A percentile compares a stretch with the other conserved stretches of the same genome.
These are phyloP conservation scores for Acrobasis suavella DNA, from an alignment of 2,888 invertebrate species.

Conservation along the genomic window DNA sequence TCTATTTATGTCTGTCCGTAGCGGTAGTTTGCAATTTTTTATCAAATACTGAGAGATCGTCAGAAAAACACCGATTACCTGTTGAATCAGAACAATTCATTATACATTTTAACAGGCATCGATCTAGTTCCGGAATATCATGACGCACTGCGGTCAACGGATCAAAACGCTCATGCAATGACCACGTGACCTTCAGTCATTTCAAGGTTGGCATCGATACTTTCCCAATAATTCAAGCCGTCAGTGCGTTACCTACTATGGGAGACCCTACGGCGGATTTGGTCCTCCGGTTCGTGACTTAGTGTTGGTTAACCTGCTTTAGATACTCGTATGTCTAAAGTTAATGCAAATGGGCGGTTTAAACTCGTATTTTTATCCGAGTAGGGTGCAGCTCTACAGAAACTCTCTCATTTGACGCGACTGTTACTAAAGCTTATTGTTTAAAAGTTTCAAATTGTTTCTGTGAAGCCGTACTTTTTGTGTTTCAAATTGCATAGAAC, in stretches of 20 bases:
- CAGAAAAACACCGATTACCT: background rate
- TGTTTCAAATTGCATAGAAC: too few species aligned
- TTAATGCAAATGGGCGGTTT: background rate
- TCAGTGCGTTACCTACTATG: constrained; percentile 7
- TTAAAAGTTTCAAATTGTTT: too few species aligned
- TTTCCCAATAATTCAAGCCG: constrained; percentile 10
- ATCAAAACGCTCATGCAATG: constrained; percentile 7
- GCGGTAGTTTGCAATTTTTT: too few species aligned
- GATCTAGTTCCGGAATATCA: constrained; percentile 14
- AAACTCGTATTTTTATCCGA: too few species aligned
- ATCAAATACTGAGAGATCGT: too few species aligned
- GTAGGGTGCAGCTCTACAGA: too few species aligned
- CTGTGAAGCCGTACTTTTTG: too few species aligned
- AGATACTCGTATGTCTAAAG: constrained; percentile 8
- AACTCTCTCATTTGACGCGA: too few species aligned
- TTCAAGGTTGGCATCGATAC: constrained; percentile 5
- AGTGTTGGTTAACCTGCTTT: background rate
- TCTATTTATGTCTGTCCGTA: too few species aligned
- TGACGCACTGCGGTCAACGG: constrained; percentile 14
- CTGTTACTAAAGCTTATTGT: too few species aligned
- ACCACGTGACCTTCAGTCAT: constrained; percentile 1
- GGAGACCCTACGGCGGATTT: constrained; percentile 13
- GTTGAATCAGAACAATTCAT: background rate
- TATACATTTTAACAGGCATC: background rate
- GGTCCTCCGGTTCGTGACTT: constrained; percentile 9